Conservation (phyloP, 2,797 vertebrate genomes). For the Otus scops region DNA sequence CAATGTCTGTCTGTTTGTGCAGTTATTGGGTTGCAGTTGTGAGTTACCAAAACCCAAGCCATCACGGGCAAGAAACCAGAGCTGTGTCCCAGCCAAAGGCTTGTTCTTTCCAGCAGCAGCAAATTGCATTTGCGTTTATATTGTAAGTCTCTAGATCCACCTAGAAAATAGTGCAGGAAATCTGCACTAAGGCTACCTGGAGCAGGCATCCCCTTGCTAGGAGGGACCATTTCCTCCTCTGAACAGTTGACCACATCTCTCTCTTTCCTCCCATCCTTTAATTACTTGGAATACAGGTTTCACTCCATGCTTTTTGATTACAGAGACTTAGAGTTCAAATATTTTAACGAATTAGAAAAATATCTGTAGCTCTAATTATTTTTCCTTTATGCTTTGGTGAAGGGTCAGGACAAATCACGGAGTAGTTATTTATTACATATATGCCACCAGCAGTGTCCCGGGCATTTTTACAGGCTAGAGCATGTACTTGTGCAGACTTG, state of each 20-base stretch:
- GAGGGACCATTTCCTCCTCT: not conserved
- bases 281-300: not conserved
- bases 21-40: fast-evolving
- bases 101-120: not conserved
- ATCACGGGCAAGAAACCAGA: not conserved
- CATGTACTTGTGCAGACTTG: not conserved
- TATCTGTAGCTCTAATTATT: not conserved
- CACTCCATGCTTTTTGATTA: not conserved
- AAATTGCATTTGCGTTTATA: not conserved
- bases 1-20: not conserved
- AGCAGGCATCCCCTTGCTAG: not conserved
- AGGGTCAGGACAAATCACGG: not conserved
- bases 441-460: not conserved
- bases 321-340: not conserved
- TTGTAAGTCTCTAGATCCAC: not conserved
- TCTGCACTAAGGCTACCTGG: not conserved
- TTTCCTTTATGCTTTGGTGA: not conserved
- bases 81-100: not conserved
- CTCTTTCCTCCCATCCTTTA: not conserved
- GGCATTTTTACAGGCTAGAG: not conserved
- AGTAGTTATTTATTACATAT: not conserved
- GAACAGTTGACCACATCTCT: fast-evolving
- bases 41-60: not conserved
- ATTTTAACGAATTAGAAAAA: not conserved
- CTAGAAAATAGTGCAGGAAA: not conserved